phyloP scores from a whole-genome alignment of 2,797 vertebrate species.

The Leptodactylus fallax region DNA sequence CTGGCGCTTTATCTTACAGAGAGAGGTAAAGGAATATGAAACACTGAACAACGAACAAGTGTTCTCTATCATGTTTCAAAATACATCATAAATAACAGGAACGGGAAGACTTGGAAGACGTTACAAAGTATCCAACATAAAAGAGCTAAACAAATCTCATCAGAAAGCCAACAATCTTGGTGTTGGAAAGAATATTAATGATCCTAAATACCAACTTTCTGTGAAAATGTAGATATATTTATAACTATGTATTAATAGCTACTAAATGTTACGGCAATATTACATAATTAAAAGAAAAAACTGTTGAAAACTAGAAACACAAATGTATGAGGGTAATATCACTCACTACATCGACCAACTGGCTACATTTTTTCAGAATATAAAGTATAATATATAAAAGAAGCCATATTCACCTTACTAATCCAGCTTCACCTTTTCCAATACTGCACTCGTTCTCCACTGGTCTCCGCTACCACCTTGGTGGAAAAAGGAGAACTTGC shows the following conservation, averaged over 20 bases:
- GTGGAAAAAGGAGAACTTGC: no score
- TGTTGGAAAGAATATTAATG: not conserved
- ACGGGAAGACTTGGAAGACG: not conserved
- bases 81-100: slow-evolving; percentile 36
- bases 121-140: not conserved
- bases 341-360: no score
- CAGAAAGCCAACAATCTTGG: not conserved
- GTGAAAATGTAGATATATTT: not conserved
- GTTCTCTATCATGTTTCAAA: slow-evolving; percentile 41
- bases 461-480: no score
- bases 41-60: not conserved
- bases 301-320: no score
- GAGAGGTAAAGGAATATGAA: slow-evolving; percentile 8
- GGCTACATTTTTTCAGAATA: no score
- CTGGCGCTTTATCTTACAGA: slow-evolving; percentile 10
- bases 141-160: not conserved
- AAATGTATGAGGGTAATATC: no score
- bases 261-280: not conserved
- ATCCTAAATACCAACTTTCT: not conserved
- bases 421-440: no score
- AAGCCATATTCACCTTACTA: no score
- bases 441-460: no score
- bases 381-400: no score
- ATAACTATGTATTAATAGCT: not conserved
- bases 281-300: not conserved